Evolutionary conservation across 2,113 vertebrate species (phyloP).

Genomic region (Anarhynchus alexandrinus): DNA sequence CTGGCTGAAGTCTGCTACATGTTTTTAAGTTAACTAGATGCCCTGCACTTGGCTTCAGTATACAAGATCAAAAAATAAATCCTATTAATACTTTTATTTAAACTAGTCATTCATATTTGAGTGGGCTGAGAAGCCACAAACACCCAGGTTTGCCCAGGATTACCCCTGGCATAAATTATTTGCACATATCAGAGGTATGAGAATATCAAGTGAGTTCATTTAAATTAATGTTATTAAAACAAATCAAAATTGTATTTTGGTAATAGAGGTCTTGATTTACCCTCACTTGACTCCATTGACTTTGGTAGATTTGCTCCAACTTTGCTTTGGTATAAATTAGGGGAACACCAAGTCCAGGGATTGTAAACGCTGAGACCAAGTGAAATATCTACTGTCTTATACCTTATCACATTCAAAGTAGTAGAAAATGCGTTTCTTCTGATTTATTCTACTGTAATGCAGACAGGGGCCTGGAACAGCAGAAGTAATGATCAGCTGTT

Average conservation of each 20-base stretch:
- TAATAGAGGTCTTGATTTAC: conserved; percentile 18
- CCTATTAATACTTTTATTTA: background rate
- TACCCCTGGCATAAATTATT: background rate
- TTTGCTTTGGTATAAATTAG: background rate
- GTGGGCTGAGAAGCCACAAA: background rate
- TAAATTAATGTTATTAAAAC: conserved; percentile 61
- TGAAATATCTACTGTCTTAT: conserved; percentile 35
- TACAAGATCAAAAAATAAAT: background rate
- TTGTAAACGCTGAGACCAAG: conserved; percentile 23
- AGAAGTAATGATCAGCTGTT: conserved; percentile 14
- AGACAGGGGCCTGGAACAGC: background rate
- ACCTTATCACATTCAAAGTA: conserved; percentile 19
- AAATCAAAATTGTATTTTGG: conserved; percentile 61
- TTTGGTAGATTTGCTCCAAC: background rate
- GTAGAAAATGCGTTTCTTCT: background rate
- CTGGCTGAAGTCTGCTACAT: background rate
- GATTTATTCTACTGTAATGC: conserved; percentile 29
- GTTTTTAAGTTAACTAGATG: background rate
- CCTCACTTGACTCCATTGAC: background rate
- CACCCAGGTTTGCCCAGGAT: background rate
- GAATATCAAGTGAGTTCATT: conserved; percentile 54
- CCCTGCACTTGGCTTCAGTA: too few species aligned
- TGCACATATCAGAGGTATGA: background rate
- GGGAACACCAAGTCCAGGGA: background rate
- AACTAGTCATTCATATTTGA: background rate